These are phyloP conservation scores for Zeugodacus cucurbitae DNA, from an alignment of 1,140 invertebrate genomes.

Conservation along the genomic window DNA sequence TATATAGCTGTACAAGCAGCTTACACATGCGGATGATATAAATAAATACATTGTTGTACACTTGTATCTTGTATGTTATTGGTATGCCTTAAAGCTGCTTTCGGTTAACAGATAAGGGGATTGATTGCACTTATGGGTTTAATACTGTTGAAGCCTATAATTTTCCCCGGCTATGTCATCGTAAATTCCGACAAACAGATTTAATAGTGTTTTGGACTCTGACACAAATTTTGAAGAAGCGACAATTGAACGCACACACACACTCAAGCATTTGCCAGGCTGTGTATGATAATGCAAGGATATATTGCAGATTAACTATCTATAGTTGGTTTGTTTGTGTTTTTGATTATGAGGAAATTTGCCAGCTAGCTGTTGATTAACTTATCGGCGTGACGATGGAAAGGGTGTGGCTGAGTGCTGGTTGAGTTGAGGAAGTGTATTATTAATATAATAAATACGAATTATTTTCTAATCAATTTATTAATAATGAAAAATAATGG, in stretches of 20 bases:
- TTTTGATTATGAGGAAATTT: not conserved
- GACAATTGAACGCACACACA: not conserved
- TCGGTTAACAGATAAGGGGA: not conserved
- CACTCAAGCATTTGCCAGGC: not conserved
- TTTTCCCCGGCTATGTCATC: slow-evolving; percentile 3
- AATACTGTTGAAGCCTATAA: not conserved
- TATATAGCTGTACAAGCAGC: not conserved
- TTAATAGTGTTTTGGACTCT: not conserved
- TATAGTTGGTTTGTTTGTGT: not conserved
- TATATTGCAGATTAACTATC: not conserved
- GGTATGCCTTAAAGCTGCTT: not conserved
- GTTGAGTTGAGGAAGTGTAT: too few species aligned
- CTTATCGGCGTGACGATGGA: not conserved
- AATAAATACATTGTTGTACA: not conserved
- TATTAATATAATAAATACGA: too few species aligned
- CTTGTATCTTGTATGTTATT: not conserved
- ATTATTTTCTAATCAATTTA: too few species aligned
- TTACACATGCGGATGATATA: not conserved
- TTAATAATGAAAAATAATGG: too few species aligned
- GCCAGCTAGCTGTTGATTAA: not conserved
- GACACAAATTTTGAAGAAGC: not conserved
- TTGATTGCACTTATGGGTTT: not conserved
- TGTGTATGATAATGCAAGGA: not conserved
- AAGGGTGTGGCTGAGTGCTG: not conserved
- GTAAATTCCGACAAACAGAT: not conserved